Evolutionary conservation across 2,797 vertebrate genomes (phyloP).

Genomic region (Muscicapa striata): DNA sequence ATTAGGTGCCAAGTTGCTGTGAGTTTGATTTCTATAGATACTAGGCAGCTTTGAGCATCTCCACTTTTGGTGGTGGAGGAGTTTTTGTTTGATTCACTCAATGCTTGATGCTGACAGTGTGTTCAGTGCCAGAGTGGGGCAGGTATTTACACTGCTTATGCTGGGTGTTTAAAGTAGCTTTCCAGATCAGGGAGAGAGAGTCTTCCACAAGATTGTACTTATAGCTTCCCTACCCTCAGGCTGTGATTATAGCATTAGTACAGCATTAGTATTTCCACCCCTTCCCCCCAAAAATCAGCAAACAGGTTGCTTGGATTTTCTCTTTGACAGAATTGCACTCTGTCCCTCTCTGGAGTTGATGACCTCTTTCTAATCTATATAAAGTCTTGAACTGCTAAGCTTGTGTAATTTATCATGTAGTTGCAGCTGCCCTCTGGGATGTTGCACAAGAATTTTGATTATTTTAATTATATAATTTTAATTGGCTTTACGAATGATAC

Average conservation of each 20-base stretch:
- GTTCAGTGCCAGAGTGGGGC: neutral
- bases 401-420: neutral
- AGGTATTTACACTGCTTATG: neutral
- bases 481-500: conserved; percentile 21
- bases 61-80: neutral
- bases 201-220: neutral
- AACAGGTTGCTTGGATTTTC: neutral
- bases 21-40: neutral
- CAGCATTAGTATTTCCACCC: neutral
- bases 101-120: neutral
- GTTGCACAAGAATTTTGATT: conserved; percentile 12
- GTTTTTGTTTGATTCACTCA: neutral
- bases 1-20: neutral
- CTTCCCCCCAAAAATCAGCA: neutral
- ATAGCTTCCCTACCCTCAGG: neutral
- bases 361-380: neutral
- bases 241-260: neutral
- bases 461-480: conserved; percentile 32
- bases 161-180: neutral
- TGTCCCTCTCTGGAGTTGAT: neutral
- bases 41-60: neutral
- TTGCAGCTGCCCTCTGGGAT: neutral
- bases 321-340: neutral
- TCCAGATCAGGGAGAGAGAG: neutral
- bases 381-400: neutral